Base-by-base conservation (phyloP, 2,797 vertebrate species). In the Poeciliopsis paucimaculata region DNA sequence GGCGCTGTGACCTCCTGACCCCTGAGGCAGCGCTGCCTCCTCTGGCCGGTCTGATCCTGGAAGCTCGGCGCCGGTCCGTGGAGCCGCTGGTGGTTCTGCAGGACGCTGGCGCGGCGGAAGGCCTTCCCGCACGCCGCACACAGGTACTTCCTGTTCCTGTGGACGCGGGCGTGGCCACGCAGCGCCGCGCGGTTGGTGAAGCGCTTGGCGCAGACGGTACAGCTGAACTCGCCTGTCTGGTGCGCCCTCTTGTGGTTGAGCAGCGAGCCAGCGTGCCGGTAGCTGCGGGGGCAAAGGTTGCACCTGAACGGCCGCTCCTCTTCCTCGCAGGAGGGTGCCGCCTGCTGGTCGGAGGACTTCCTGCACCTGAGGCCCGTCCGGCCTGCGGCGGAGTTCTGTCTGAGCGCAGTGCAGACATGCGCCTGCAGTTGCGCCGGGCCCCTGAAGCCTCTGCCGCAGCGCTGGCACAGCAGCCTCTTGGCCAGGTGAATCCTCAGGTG, bases 401-500 rank as follows among this genome's bases (percentile, higher is more conserved):
- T 88, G 88, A 85, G 90, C 73, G 89, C 91, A n/a, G 90, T 82
- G 80, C 95, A 96, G 72, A 90, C 78, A 26, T 96, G 96, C 72
- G 82, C 88, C 62, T 92, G 83, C 41, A 95, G 91, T 88, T 95
- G 96, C 86, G 93, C 96, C 91, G 89, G 95, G 75, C 92, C 95
- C 84, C 92, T 84, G 47, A 97, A 97, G 72, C 92, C 93, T 87
- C 94, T 95, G 51, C 95, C 93, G 68, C 97, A 97, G 70, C 94
- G 96, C 81, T 81, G 94, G 89, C 94, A 97, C 39, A 86, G 91
- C 78, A 96, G 93, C 71, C 93, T 96, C 76, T 96, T 96, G 76
- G 96, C 95, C 31, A 96, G 96, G 81, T 97, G 97, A 75, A 95
- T 96, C 34, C 96, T 96, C 90, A 97, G 90, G 91, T 97, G 97